Base-by-base conservation (phyloP, 2,888 invertebrate genomes). In the Clunio marinus region DNA sequence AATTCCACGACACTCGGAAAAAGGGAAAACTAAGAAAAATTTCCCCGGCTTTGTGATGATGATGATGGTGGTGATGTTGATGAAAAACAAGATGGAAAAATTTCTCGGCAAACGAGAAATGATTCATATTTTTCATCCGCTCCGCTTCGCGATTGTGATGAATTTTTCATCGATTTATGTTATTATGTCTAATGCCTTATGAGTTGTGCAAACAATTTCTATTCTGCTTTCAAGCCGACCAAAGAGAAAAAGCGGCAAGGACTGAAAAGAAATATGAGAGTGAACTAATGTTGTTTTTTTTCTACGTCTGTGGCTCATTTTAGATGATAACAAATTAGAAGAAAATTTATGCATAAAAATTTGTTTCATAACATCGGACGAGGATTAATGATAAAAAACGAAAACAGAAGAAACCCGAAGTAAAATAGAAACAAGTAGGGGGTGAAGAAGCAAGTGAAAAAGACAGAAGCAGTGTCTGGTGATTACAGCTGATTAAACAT, bases 271-370 rank as follows among this genome's bases (percentile, higher is more conserved):
- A 45, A 45, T 45, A 45, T 57, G 57, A 57, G 57, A 57, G 57
- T 27, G 27, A 25, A 57, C 57, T 57, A 57, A 57, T 57, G 57
- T 27, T 57, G 57, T 25, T 57, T 27, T 32, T 55, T 57, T 57
- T 27, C 13, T 57, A n/a, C 27, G 24, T 27, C 27, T 22, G 57
- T 57, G 57, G 57, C 25, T 57, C 57, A 22, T 57, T 57, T 57
- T 57, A 57, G 57, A 57, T 57, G 57, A 57, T 57, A 57, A 57
- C 57, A 57, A 57, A 57, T 57, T 57, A 57, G 24, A 57, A 57
- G 57, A 57, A 57, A 57, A 57, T 57, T 57, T 57, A 27, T 57
- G 57, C 57, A 57, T 57, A 27, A 17, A 57, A 57, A 27, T 57
- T 57, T 27, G 27, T 57, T 57, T 20, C 51, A 22, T 51, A 20